These are phyloP conservation scores for Choloepus hoffmanni DNA, from an alignment of 2,113 vertebrate species.

Conservation along the genomic window DNA sequence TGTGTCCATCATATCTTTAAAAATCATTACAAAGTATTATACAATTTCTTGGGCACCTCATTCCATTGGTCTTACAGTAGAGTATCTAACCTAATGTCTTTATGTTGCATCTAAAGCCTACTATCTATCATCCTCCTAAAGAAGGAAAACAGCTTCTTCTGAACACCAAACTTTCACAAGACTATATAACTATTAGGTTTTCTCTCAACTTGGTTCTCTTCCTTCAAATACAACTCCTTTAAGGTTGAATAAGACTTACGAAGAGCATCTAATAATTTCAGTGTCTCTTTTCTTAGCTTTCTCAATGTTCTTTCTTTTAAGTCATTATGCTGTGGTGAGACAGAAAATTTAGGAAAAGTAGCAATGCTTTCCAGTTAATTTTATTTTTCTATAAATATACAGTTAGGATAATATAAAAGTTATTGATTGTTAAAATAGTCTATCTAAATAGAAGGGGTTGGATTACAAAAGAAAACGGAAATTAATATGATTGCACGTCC, in stretches of 20 bases:
- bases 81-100: slow-evolving; percentile 50
- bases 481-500: slow-evolving; percentile 44
- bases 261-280: slow-evolving; percentile 5
- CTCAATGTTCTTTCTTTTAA: slow-evolving; percentile 49
- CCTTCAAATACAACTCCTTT: slow-evolving; percentile 43
- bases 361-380: slow-evolving; percentile 17
- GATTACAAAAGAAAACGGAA: slow-evolving; percentile 71
- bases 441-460: slow-evolving; percentile 36
- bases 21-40: slow-evolving; percentile 65
- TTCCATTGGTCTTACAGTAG: slow-evolving; percentile 45
- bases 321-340: slow-evolving; percentile 40
- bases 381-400: slow-evolving; percentile 53
- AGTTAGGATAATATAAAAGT: slow-evolving; percentile 51
- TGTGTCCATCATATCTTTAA: slow-evolving; percentile 63
- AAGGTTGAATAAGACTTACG: slow-evolving; percentile 12
- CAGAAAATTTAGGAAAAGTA: slow-evolving; percentile 44
- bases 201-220: slow-evolving; percentile 50
- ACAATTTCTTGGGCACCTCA: slow-evolving; percentile 66
- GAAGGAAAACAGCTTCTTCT: slow-evolving; percentile 38
- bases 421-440: slow-evolving; percentile 43
- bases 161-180: not conserved
- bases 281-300: slow-evolving; percentile 5
- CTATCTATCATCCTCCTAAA: slow-evolving; percentile 34
- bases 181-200: not conserved
- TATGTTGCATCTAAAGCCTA: slow-evolving; percentile 36